Conservation (phyloP, 2,888 invertebrate genomes). For the Atrina japonica region DNA sequence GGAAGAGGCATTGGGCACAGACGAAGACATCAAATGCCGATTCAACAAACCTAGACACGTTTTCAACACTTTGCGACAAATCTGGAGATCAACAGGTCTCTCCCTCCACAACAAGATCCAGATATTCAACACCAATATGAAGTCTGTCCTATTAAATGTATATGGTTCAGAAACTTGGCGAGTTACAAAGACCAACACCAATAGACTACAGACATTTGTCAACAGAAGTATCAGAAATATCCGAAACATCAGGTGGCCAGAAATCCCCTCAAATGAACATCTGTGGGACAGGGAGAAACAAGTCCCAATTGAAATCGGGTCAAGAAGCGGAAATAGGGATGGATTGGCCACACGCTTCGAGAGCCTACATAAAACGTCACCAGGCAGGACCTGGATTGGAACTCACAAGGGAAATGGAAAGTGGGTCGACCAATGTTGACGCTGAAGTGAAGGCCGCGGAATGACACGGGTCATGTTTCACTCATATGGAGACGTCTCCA, state of each 20-base stretch:
- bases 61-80: neutral
- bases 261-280: neutral
- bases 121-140: too few relatives aligned
- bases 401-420: too few relatives aligned
- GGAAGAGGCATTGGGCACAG: too few relatives aligned
- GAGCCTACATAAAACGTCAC: neutral
- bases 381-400: neutral
- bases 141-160: neutral
- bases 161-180: neutral
- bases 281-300: neutral
- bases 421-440: too few relatives aligned
- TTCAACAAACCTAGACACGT: constrained; percentile 1
- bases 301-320: constrained; percentile 2
- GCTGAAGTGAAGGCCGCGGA: neutral
- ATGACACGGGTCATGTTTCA: too few relatives aligned
- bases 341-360: neutral
- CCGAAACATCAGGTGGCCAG: neutral
- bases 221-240: neutral
- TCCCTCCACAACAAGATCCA: neutral
- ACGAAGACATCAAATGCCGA: too few relatives aligned
- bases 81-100: neutral
- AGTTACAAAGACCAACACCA: neutral
- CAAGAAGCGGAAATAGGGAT: too few relatives aligned
- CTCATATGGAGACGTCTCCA: too few relatives aligned
- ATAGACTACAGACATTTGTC: neutral